Percentiles rank a stretch among this genome's conserved stretches.
Evolutionary conservation across 2,797 vertebrate species (phyloP).

Genomic region (Sylvilagus floridanus): DNA sequence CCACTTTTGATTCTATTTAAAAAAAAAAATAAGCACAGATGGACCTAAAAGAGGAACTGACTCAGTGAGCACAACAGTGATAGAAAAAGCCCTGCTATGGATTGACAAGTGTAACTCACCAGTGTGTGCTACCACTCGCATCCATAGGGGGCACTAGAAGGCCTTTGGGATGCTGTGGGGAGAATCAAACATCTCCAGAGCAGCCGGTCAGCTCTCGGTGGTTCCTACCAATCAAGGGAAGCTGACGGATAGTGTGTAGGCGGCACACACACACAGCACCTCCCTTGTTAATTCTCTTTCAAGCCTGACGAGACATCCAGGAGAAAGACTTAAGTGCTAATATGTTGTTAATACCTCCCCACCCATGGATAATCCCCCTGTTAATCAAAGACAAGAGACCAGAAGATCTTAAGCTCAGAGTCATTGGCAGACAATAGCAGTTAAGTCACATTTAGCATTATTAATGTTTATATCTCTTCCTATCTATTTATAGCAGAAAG

Average conservation of each 20-base stretch:
- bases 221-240: not conserved
- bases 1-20: not conserved
- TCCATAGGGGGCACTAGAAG: not conserved
- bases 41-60: not conserved
- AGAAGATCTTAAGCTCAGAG: not conserved
- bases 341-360: not conserved
- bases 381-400: not conserved
- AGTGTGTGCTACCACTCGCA: not conserved
- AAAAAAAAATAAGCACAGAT: not conserved
- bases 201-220: not conserved
- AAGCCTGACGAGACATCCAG: not conserved
- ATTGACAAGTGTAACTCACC: not conserved
- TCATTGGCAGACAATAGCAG: not conserved
- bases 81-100: not conserved
- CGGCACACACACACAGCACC: not conserved
- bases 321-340: not conserved
- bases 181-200: not conserved
- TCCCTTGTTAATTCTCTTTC: not conserved
- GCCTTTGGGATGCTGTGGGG: not conserved
- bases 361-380: not conserved
- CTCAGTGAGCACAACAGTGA: fast-evolving
- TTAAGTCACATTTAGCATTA: not conserved
- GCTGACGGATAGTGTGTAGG: too few relatives aligned
- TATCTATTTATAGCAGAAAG: not conserved
- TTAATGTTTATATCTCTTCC: not conserved